Conservation (phyloP, 35 echinoderm and acorn worm genomes). For the Stichopus chloronotus region DNA sequence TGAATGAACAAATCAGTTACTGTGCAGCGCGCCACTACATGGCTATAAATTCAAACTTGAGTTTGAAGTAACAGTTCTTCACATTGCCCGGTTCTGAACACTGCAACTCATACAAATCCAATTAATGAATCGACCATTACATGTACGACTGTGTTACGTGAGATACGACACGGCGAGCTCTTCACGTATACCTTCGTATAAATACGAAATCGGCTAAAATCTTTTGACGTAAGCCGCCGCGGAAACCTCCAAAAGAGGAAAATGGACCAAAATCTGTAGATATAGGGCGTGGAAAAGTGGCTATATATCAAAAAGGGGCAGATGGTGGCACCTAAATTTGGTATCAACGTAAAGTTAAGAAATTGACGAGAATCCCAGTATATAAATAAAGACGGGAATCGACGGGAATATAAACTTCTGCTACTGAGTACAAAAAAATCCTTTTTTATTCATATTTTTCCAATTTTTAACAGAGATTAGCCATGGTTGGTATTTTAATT, state of each 20-base stretch:
- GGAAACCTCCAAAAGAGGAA: neutral
- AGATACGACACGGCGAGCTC: neutral
- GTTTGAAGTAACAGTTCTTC: conserved; percentile 7
- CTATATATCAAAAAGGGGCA: neutral
- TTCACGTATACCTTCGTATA: neutral
- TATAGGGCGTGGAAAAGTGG: conserved; percentile 1
- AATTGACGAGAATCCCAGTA: no score
- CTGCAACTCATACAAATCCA: neutral
- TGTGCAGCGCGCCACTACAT: neutral
- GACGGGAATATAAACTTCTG: conserved; percentile 3
- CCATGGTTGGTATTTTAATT: neutral
- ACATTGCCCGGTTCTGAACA: neutral
- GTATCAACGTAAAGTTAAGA: no score
- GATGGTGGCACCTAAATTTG: neutral
- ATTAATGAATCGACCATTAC: no score
- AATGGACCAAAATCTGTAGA: neutral
- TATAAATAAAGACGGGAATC: neutral
- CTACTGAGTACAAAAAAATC: neutral
- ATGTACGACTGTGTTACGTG: no score
- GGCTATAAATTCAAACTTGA: conserved; percentile 19
- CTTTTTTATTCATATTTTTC: neutral
- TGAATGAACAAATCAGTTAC: neutral
- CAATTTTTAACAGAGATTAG: neutral
- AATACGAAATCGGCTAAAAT: no score
- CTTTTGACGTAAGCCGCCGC: no score